Evolutionary conservation across 2,797 vertebrate genomes (phyloP).

Genomic region (Kryptolebias ocellatus): DNA sequence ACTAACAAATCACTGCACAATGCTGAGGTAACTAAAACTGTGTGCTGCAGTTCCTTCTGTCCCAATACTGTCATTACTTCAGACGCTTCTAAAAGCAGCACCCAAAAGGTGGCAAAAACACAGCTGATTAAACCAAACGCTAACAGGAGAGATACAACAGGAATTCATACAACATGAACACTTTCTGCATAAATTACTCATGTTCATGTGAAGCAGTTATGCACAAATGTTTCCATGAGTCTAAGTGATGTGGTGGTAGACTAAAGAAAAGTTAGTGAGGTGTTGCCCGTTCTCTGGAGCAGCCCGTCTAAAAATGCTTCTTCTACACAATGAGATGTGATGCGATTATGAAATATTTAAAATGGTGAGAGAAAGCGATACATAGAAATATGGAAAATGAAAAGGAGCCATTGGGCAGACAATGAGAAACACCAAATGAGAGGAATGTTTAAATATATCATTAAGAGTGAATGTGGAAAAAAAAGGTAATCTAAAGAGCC

Average conservation of each 20-base stretch:
- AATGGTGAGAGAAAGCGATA: slow-evolving; percentile 11
- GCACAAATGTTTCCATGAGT: no score
- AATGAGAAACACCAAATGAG: neutral
- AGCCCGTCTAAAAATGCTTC: slow-evolving; percentile 13
- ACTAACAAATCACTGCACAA: slow-evolving; percentile 29
- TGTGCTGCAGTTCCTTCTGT: slow-evolving; percentile 42
- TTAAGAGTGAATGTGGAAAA: neutral
- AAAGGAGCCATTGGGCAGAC: neutral
- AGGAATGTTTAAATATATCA: neutral
- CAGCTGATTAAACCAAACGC: slow-evolving; percentile 14
- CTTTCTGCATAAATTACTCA: neutral
- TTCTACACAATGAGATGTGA: neutral
- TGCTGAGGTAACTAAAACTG: slow-evolving; percentile 40
- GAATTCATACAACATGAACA: neutral
- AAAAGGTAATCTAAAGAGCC: neutral
- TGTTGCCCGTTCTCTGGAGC: neutral
- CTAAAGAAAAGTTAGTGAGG: neutral
- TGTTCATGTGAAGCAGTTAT: neutral
- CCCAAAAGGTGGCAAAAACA: slow-evolving; percentile 29
- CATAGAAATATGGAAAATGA: slow-evolving; percentile 18
- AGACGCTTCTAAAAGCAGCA: slow-evolving; percentile 25
- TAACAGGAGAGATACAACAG: slow-evolving; percentile 1
- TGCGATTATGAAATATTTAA: slow-evolving; percentile 39
- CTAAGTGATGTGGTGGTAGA: neutral
- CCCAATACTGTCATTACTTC: slow-evolving; percentile 41